phyloP scores from a whole-genome alignment of 2,113 vertebrate genomes.

The Malurus cyaneus region DNA sequence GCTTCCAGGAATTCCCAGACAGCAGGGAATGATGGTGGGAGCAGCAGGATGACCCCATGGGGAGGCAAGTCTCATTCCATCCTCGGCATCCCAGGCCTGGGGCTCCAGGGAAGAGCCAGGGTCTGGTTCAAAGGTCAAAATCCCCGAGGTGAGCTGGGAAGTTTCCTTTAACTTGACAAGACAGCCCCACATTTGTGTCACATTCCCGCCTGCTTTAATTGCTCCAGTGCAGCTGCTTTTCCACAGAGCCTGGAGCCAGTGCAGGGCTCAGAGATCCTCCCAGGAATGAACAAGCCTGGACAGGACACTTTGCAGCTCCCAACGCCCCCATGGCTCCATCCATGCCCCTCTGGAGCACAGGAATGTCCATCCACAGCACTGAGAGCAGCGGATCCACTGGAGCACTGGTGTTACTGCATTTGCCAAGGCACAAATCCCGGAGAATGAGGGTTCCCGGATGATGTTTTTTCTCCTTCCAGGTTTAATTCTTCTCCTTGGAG shows the following conservation, averaged over 20 bases:
- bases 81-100: accelerated
- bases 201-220: neutral
- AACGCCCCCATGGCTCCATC: neutral
- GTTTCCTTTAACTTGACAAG: neutral
- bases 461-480: neutral
- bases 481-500: neutral
- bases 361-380: accelerated
- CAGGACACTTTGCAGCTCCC: neutral
- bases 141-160: neutral
- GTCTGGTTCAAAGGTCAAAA: conserved; percentile 26
- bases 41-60: accelerated
- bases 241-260: neutral
- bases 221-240: accelerated
- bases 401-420: accelerated
- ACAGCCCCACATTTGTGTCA: conserved; percentile 40
- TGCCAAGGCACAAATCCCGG: neutral
- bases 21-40: neutral
- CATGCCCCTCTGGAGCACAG: accelerated
- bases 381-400: neutral
- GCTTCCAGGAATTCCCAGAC: neutral
- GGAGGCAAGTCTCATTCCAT: neutral
- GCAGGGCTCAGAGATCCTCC: accelerated
- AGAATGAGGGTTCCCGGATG: neutral
- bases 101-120: neutral
- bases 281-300: neutral